Evolutionary conservation across 2,797 vertebrate species (phyloP).

Genomic region (Bradypodion pumilum): DNA sequence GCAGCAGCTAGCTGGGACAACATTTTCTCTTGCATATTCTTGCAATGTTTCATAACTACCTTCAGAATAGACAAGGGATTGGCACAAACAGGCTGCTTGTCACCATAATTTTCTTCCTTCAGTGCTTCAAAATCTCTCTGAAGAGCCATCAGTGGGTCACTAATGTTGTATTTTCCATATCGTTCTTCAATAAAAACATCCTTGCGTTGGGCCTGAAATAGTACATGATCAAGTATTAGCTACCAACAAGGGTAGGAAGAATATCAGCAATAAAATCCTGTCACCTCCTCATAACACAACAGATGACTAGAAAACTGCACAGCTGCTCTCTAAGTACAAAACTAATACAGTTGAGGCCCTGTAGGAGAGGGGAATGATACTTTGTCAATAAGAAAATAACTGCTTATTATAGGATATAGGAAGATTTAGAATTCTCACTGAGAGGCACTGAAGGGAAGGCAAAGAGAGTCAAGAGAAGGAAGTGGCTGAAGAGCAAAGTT

Average conservation of each 20-base stretch:
- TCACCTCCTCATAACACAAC: not conserved
- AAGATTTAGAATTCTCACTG: not conserved
- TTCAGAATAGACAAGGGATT: constrained; percentile 92
- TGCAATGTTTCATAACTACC: constrained; percentile 95
- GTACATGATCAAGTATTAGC: constrained; percentile 29
- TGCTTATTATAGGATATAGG: not conserved
- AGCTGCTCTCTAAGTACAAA: not conserved
- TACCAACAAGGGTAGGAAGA: not conserved
- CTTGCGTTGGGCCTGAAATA: constrained; percentile 88
- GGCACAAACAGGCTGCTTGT: constrained; percentile 80
- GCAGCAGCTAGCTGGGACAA: constrained; percentile 90
- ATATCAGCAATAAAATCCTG: not conserved
- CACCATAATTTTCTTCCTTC: constrained; percentile 76
- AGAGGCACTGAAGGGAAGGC: not conserved
- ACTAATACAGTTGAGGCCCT: not conserved
- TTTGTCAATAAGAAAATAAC: not conserved
- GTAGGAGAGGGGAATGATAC: not conserved
- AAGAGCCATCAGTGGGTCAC: constrained; percentile 92
- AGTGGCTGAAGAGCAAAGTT: not conserved
- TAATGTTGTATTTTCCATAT: constrained; percentile 95
- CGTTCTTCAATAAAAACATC: constrained; percentile 93
- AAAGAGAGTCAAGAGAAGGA: not conserved
- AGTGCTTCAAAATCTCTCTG: constrained; percentile 91
- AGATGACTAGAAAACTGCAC: not conserved
- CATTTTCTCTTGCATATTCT: constrained; percentile 97